phyloP scores from a whole-genome alignment of 2,797 vertebrate species.

The Anomalospiza imberbis region DNA sequence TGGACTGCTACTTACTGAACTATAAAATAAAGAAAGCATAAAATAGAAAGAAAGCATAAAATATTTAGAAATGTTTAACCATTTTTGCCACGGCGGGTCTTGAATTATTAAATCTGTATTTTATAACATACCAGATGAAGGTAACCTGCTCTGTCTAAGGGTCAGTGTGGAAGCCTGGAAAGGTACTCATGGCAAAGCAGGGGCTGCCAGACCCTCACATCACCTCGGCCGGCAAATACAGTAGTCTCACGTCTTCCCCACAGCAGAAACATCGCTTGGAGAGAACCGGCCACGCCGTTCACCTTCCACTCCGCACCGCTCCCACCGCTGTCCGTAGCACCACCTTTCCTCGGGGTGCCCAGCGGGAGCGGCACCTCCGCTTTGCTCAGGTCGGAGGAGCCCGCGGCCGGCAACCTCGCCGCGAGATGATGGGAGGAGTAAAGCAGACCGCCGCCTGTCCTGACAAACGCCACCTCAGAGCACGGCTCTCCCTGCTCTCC shows the following conservation, averaged over 20 bases:
- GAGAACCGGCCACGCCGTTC: background rate
- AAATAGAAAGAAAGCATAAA: background rate
- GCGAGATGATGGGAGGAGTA: background rate
- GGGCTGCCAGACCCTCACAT: background rate
- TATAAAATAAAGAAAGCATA: background rate
- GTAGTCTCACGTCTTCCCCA: background rate
- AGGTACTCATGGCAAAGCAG: background rate
- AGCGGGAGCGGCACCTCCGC: background rate
- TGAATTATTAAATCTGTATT: background rate
- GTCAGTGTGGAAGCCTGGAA: background rate
- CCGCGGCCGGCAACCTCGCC: background rate
- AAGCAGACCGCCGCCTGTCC: accelerated
- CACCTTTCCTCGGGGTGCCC: background rate
- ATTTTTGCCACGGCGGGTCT: background rate
- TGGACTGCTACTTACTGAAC: background rate
- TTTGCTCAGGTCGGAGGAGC: background rate
- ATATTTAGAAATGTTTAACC: background rate
- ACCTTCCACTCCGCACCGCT: background rate
- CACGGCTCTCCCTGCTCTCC: background rate
- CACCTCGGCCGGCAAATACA: background rate
- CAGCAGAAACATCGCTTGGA: background rate
- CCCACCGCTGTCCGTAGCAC: accelerated
- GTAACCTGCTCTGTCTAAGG: background rate
- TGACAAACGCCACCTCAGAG: background rate
- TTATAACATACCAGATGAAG: background rate